phyloP scores from a whole-genome alignment of 2,113 vertebrate genomes.

The Datnioides undecimradiatus region DNA sequence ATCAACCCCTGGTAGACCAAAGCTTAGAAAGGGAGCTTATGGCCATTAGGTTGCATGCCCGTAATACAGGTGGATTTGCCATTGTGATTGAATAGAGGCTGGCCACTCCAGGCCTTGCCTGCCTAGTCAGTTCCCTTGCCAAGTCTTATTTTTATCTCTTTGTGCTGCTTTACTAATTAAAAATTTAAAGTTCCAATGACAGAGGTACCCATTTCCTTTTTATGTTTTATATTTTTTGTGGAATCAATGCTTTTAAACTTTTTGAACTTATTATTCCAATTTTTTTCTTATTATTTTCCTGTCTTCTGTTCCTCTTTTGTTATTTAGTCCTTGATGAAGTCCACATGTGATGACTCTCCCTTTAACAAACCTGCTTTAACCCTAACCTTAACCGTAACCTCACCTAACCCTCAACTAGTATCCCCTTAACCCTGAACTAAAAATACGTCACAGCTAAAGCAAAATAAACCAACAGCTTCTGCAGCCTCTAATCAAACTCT shows the following conservation, averaged over 20 bases:
- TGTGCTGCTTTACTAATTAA: slow-evolving; percentile 18
- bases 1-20: slow-evolving; percentile 64
- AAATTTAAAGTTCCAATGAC: slow-evolving; percentile 7
- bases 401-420: slow-evolving; percentile 82
- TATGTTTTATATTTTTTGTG: neutral
- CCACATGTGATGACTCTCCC: slow-evolving; percentile 27
- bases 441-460: slow-evolving; percentile 75
- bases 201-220: neutral
- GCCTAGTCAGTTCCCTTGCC: neutral
- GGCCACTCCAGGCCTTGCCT: neutral
- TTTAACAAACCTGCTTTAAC: slow-evolving; percentile 85
- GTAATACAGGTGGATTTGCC: slow-evolving; percentile 70
- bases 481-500: slow-evolving; percentile 78
- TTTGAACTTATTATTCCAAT: slow-evolving; percentile 5
- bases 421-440: slow-evolving; percentile 69
- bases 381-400: slow-evolving; percentile 83
- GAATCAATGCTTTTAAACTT: slow-evolving; percentile 11
- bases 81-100: slow-evolving; percentile 56
- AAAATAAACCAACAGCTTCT: slow-evolving; percentile 72
- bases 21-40: slow-evolving; percentile 72
- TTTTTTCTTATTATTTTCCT: neutral
- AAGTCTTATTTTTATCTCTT: slow-evolving; percentile 17
- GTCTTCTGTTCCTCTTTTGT: slow-evolving; percentile 26
- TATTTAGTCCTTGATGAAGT: slow-evolving; percentile 22
- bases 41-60: slow-evolving; percentile 40